phyloP scores from a whole-genome alignment of 2,797 vertebrate genomes.

The Knipowitschia caucasica region DNA sequence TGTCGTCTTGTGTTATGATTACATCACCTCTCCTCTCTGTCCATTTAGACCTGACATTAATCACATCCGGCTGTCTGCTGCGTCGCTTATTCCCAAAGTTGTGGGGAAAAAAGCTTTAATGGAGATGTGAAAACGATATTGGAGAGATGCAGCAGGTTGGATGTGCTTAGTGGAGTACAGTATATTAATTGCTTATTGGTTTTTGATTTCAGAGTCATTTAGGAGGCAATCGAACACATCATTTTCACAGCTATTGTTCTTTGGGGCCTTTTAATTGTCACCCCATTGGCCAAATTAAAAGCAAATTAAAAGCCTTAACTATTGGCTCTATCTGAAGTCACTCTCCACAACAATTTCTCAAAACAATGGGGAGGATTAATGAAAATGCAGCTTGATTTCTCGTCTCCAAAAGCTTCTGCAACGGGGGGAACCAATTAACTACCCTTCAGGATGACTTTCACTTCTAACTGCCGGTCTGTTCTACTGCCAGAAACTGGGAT shows the following conservation, averaged over 20 bases:
- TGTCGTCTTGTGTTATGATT: slow-evolving; percentile 78
- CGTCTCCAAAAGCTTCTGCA: slow-evolving; percentile 78
- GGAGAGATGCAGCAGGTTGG: slow-evolving; percentile 35
- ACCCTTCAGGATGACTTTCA: slow-evolving; percentile 87
- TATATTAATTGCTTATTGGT: slow-evolving; percentile 73
- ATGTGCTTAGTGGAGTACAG: slow-evolving; percentile 64
- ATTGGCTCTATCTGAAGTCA: slow-evolving; percentile 81
- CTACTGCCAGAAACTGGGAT: slow-evolving; percentile 84
- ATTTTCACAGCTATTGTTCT: slow-evolving; percentile 75
- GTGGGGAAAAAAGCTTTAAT: slow-evolving; percentile 43
- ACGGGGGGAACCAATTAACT: slow-evolving; percentile 84
- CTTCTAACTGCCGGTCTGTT: slow-evolving; percentile 81
- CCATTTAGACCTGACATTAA: slow-evolving; percentile 75
- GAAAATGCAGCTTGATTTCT: slow-evolving; percentile 81
- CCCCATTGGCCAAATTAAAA: slow-evolving; percentile 79
- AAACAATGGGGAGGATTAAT: slow-evolving; percentile 83
- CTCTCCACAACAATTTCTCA: slow-evolving; percentile 79
- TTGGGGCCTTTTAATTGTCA: slow-evolving; percentile 76
- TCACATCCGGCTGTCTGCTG: slow-evolving; percentile 66
- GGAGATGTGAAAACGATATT: slow-evolving; percentile 27
- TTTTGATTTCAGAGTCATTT: slow-evolving; percentile 76
- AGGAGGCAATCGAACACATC: slow-evolving; percentile 71
- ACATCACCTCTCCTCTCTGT: slow-evolving; percentile 74
- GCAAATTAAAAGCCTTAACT: slow-evolving; percentile 83
- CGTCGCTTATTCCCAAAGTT: slow-evolving; percentile 64